Conservation (phyloP, 2,113 vertebrate genomes). For the Conger conger region DNA sequence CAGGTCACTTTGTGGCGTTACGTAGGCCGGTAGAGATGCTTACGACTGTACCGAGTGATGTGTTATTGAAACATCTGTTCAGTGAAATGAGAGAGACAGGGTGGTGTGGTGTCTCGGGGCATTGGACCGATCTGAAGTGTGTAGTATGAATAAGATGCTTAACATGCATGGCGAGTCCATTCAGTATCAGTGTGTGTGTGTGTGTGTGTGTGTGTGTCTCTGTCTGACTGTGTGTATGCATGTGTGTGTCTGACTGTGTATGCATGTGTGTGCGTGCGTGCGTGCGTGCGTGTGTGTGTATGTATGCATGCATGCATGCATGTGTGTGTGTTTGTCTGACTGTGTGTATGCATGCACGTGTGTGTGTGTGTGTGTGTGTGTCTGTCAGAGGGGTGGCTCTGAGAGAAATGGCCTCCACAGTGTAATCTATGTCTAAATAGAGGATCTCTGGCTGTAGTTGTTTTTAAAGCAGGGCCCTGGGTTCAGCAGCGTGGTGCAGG, state of each 20-base stretch:
- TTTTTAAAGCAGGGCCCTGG: too few species aligned
- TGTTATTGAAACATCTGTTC: neutral
- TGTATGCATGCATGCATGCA: too few species aligned
- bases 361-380: too few species aligned
- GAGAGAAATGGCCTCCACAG: too few species aligned
- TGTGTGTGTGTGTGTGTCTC: neutral
- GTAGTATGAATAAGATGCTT: slow-evolving; percentile 26
- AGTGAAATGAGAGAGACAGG: neutral
- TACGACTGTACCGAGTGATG: neutral
- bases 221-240: neutral
- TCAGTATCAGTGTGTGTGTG: slow-evolving; percentile 33
- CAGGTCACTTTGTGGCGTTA: neutral
- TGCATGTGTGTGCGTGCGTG: neutral
- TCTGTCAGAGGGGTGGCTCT: too few species aligned
- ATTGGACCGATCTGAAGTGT: slow-evolving; percentile 40
- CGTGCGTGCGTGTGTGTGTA: neutral
- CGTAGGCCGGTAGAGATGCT: neutral
- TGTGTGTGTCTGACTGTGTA: neutral
- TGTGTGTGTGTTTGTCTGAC: too few species aligned
- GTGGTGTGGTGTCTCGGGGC: slow-evolving; percentile 33
- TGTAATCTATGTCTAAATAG: too few species aligned
- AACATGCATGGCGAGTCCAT: slow-evolving; percentile 34
- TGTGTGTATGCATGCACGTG: too few species aligned
- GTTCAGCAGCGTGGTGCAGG: too few species aligned
- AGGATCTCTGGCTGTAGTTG: too few species aligned